Evolutionary conservation across 2,797 vertebrate genomes (phyloP), one percentile per base, ranked within the genome.

Genomic region (Epinephelus coioides): DNA sequence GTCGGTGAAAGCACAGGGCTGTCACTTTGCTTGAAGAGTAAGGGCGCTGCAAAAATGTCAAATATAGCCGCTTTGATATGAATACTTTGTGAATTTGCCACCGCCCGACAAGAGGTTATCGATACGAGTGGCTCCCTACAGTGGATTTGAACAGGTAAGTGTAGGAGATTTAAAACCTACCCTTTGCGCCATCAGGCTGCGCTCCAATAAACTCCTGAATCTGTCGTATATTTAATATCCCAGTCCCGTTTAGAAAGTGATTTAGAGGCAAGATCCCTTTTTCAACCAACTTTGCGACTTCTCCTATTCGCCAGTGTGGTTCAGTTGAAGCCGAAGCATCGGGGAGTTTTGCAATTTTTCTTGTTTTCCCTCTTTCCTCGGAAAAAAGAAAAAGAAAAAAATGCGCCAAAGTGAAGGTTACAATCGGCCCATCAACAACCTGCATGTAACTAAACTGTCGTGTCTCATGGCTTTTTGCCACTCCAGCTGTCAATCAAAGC

Each of bases 401-500:
- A 97, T 96, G 94, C 96, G 95, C 96, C 95, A 96, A 97, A 97
- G 95, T 96, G 96, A 97, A 97, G 97, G 96, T 97, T 97, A 98
- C 96, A 96, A 97, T 96, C 96, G 96, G 96, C 97, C 97, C 98
- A 96, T 98, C 97, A 97, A 97, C 97, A 98, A 97, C 97, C 97
- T 97, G 98, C 97, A 97, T 97, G 97, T 96, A 98, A 97, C 97
- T 96, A 97, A 97, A 98, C 96, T 98, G 98, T 98, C 97, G 97
- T 96, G 97, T 98, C 97, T 98, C 98, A 98, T 99, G 98, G 98
- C 98, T 98, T 98, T 99, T 98, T 97, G 98, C 97, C 98, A 98
- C 98, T 99, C 97, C 97, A 97, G 97, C 97, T 99, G 98, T 99
- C 98, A 99, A 99, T 99, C 98, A 99, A 97, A 98, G 97, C 97